Conservation (phyloP, 2,113 vertebrate genomes). For the Empidonax traillii region DNA sequence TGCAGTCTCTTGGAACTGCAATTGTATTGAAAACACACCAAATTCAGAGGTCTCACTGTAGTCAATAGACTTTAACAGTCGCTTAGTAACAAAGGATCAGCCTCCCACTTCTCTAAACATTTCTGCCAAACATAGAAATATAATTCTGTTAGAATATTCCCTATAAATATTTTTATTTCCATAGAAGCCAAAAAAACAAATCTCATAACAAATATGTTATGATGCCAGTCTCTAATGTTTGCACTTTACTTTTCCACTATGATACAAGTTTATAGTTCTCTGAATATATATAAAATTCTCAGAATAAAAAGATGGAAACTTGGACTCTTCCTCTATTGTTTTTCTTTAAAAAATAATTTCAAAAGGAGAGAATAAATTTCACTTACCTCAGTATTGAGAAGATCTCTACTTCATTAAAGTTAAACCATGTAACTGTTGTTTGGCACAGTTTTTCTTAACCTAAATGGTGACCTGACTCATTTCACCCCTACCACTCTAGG, state of each 20-base stretch:
- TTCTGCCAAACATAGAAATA: not conserved
- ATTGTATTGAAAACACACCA: not conserved
- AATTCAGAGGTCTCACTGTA: not conserved
- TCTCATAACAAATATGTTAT: not conserved
- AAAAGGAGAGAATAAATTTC: not conserved
- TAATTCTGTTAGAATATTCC: not conserved
- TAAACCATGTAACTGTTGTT: not conserved
- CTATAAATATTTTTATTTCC: not conserved
- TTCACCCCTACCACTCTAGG: not conserved
- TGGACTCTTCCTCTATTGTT: not conserved
- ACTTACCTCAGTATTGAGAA: not conserved
- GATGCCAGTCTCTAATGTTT: not conserved
- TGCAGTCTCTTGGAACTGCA: not conserved
- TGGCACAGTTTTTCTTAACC: not conserved
- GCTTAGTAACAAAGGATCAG: not conserved
- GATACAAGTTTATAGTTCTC: not conserved
- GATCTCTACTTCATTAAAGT: not conserved
- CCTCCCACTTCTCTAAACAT: not conserved
- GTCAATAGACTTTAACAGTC: not conserved
- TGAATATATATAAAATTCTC: not conserved
- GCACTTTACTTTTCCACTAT: not conserved
- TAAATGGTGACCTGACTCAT: not conserved
- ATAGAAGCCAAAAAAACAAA: not conserved
- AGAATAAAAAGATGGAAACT: not conserved
- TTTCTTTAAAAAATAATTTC: not conserved